A percentile compares a stretch with the other conserved stretches of the same genome.
These are phyloP conservation scores for Mellivora capensis DNA, from an alignment of 2,113 vertebrate species.

Conservation along the genomic window DNA sequence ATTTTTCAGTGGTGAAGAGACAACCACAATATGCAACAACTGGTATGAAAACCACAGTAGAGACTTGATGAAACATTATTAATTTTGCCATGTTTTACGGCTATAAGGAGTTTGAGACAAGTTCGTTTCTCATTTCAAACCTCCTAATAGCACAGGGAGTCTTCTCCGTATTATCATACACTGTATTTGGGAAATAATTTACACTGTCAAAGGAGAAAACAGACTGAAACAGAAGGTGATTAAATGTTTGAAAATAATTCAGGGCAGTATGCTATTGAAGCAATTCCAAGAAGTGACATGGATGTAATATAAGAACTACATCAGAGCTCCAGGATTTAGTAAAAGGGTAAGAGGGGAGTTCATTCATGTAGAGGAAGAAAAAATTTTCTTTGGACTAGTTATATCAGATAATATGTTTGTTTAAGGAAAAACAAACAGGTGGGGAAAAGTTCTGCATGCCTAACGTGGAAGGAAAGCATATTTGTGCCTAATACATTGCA, in stretches of 20 bases:
- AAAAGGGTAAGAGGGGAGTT: conserved; percentile 59
- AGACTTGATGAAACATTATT: background rate
- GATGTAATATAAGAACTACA: conserved; percentile 55
- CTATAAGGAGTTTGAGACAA: background rate
- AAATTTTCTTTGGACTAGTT: conserved; percentile 76
- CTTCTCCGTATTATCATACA: conserved; percentile 1
- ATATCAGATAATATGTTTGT: conserved; percentile 71
- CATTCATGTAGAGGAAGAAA: conserved; percentile 61
- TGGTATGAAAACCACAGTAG: background rate
- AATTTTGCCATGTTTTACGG: background rate
- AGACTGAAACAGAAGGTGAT: conserved; percentile 57
- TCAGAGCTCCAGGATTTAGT: conserved; percentile 44
- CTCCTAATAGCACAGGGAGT: background rate
- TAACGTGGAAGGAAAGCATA: conserved; percentile 75
- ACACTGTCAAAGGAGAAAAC: conserved; percentile 34
- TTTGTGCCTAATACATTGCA: conserved; percentile 72
- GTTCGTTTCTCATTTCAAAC: background rate
- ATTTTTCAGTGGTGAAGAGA: background rate
- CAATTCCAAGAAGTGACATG: conserved; percentile 57
- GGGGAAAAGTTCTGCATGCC: conserved; percentile 68
- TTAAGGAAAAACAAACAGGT: conserved; percentile 79
- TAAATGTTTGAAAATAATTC: conserved; percentile 60
- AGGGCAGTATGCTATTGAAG: conserved; percentile 27
- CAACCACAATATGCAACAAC: background rate
- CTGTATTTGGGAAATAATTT: conserved; percentile 40